phyloP scores from a whole-genome alignment of 2,888 invertebrate genomes.

The Apoda limacodes region DNA sequence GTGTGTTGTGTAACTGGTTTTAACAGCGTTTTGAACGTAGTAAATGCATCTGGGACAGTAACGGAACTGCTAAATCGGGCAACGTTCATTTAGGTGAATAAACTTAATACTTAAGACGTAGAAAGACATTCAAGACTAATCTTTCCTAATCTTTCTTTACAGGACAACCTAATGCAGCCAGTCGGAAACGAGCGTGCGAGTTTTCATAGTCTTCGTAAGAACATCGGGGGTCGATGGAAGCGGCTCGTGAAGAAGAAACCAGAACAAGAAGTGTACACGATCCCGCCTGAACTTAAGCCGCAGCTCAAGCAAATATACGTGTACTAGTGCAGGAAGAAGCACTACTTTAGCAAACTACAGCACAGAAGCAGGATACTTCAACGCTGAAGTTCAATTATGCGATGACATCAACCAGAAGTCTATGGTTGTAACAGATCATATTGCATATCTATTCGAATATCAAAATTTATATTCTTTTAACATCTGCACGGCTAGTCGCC shows the following conservation, averaged over 20 bases:
- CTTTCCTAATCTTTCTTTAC: constrained; percentile 58
- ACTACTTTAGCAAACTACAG: constrained; percentile 25
- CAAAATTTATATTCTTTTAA: constrained; percentile 35
- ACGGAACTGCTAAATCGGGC: constrained; percentile 39
- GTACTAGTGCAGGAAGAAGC: constrained; percentile 66
- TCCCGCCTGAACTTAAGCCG: constrained; percentile 88
- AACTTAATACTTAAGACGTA: constrained; percentile 28
- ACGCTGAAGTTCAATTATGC: constrained; percentile 30
- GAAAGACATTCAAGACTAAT: too few species aligned
- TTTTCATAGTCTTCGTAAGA: constrained; percentile 87
- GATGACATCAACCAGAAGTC: constrained; percentile 44
- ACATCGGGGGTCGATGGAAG: constrained; percentile 88
- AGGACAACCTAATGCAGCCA: constrained; percentile 84
- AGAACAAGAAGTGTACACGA: constrained; percentile 83
- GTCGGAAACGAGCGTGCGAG: constrained; percentile 78
- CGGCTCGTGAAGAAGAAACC: constrained; percentile 88
- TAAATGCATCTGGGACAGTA: constrained; percentile 42
- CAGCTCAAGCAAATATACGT: constrained; percentile 91
- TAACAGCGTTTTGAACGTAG: constrained; percentile 32
- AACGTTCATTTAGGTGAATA: constrained; percentile 32
- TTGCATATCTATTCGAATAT: constrained; percentile 60
- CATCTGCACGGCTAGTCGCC: constrained; percentile 41
- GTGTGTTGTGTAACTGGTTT: constrained; percentile 44
- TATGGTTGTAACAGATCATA: constrained; percentile 43
- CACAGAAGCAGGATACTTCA: constrained; percentile 57